phyloP scores from a whole-genome alignment of 2,113 vertebrate species.

The Mola mola region DNA sequence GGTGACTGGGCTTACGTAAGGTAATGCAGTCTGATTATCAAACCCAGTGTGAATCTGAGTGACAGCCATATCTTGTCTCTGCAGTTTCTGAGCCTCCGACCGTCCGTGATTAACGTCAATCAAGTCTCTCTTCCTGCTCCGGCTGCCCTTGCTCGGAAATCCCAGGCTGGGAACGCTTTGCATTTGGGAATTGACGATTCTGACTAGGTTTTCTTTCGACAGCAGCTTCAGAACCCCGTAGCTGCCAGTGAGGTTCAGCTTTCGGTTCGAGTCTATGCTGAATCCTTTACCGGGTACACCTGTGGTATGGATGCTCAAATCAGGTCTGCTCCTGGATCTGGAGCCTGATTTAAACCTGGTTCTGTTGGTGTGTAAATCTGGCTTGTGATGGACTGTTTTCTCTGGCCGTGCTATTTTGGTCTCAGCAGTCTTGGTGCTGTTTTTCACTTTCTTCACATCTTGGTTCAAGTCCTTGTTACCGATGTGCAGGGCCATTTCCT shows the following conservation, averaged over 20 bases:
- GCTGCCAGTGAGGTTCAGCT: slow-evolving; percentile 78
- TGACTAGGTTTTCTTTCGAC: slow-evolving; percentile 80
- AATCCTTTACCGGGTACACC: slow-evolving; percentile 67
- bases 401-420: slow-evolving; percentile 57
- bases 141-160: slow-evolving; percentile 75
- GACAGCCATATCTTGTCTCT: slow-evolving; percentile 70
- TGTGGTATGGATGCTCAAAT: slow-evolving; percentile 61
- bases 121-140: slow-evolving; percentile 82
- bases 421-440: slow-evolving; percentile 70
- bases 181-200: slow-evolving; percentile 83
- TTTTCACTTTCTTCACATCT: slow-evolving; percentile 66
- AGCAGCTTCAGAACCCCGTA: slow-evolving; percentile 78
- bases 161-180: slow-evolving; percentile 69
- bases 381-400: slow-evolving; percentile 70
- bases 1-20: slow-evolving; percentile 62
- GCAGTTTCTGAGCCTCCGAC: slow-evolving; percentile 67
- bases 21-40: slow-evolving; percentile 76
- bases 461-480: slow-evolving; percentile 50
- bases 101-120: slow-evolving; percentile 78
- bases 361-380: slow-evolving; percentile 72
- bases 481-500: slow-evolving; percentile 38
- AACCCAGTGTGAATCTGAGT: slow-evolving; percentile 64
- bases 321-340: slow-evolving; percentile 64
- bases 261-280: slow-evolving; percentile 61
- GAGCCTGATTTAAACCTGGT: slow-evolving; percentile 72